phyloP scores from a whole-genome alignment of 2,888 invertebrate species.

The Nephrotoma guestfalica region DNA sequence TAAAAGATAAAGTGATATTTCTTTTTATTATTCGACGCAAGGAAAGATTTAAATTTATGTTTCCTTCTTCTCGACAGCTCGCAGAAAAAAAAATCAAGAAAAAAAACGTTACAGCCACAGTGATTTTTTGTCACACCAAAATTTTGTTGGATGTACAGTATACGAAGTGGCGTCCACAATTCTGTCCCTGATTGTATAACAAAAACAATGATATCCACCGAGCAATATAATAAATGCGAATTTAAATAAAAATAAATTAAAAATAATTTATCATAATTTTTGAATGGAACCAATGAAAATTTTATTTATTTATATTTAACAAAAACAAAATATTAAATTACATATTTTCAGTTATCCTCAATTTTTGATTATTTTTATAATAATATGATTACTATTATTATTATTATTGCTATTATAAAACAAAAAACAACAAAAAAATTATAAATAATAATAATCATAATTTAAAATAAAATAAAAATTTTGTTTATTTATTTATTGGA shows the following conservation, averaged over 20 bases:
- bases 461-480: background rate
- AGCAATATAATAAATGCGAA: background rate
- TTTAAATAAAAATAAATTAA: background rate
- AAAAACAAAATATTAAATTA: background rate
- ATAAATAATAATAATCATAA: background rate
- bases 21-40: background rate
- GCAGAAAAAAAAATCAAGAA: background rate
- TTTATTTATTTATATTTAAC: background rate
- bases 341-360: background rate
- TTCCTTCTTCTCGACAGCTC: background rate
- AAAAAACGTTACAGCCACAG: background rate
- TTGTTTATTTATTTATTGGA: slow-evolving; percentile 1
- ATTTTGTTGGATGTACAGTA: background rate
- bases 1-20: background rate
- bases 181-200: background rate
- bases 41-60: background rate
- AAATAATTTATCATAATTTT: background rate
- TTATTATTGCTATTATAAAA: background rate
- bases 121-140: background rate
- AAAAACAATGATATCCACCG: background rate
- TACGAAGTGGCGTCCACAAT: background rate
- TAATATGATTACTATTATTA: background rate
- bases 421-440: background rate
- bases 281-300: background rate
- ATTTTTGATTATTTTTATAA: background rate